Evolutionary conservation across 2,113 vertebrate genomes (phyloP).

Genomic region (Egretta garzetta): DNA sequence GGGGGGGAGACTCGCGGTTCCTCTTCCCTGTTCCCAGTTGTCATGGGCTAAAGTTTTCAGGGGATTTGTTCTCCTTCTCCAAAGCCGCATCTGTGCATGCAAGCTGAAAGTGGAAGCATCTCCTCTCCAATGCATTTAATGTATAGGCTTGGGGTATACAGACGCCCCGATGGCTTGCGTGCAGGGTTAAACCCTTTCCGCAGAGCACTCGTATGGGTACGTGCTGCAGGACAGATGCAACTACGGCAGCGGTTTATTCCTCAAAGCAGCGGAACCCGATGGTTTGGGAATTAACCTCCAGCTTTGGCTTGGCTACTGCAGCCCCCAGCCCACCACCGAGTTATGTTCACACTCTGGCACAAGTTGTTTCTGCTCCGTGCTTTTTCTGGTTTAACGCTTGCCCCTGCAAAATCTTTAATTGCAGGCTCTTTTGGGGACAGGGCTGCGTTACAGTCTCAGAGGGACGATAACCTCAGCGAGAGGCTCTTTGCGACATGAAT

Average conservation of each 20-base stretch:
- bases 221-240: fast-evolving
- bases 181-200: not conserved
- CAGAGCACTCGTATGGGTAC: fast-evolving
- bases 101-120: too few species aligned
- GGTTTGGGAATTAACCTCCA: not conserved
- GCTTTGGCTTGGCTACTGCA: not conserved
- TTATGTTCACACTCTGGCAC: fast-evolving
- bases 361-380: fast-evolving
- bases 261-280: fast-evolving
- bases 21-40: not conserved
- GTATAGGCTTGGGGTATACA: fast-evolving
- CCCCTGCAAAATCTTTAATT: not conserved
- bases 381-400: not conserved
- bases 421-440: fast-evolving
- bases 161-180: fast-evolving
- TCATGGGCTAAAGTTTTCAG: fast-evolving
- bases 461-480: not conserved
- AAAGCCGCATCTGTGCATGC: not conserved
- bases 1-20: fast-evolving
- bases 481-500: not conserved
- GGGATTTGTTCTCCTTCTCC: not conserved
- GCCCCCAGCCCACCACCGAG: fast-evolving
- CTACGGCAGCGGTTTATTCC: not conserved
- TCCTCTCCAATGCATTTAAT: fast-evolving
- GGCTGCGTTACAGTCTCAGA: not conserved